Evolutionary conservation across 2,113 vertebrate species (phyloP).

Genomic region (Cavia porcellus): DNA sequence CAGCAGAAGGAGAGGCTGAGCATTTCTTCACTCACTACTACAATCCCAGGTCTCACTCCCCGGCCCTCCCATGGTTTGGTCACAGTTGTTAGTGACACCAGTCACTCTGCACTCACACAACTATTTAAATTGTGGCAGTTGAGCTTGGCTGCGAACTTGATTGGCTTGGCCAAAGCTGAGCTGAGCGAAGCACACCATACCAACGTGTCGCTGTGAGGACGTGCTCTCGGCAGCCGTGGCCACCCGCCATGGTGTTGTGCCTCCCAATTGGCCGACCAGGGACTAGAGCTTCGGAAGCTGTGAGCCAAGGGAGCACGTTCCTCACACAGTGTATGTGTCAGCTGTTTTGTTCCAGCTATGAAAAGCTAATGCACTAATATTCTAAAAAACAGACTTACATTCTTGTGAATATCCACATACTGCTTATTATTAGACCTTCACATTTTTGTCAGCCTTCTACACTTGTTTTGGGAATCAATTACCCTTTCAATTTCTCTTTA

Average conservation of each 20-base stretch:
- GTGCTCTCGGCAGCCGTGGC: neutral
- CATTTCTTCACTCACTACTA: neutral
- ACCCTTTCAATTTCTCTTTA: neutral
- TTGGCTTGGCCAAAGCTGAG: neutral
- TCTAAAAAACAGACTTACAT: neutral
- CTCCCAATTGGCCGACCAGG: neutral
- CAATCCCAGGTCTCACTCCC: neutral
- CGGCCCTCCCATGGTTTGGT: neutral
- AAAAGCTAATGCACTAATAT: neutral
- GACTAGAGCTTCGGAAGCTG: neutral
- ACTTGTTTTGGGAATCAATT: neutral
- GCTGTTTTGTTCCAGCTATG: neutral
- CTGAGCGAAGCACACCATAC: neutral
- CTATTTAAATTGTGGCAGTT: neutral
- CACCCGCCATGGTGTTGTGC: neutral
- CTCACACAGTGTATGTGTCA: neutral
- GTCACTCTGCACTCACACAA: neutral
- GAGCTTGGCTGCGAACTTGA: no score
- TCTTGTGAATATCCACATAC: neutral
- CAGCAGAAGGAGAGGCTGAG: neutral
- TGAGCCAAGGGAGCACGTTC: neutral
- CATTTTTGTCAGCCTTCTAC: neutral
- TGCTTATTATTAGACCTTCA: fast-evolving
- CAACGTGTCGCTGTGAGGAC: neutral
- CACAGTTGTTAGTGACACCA: neutral